Percentiles rank a stretch among this genome's conserved stretches.
These are phyloP conservation scores for Lissocephala sabroskyi DNA, from an alignment of 2,888 invertebrate genomes.

Conservation along the genomic window DNA sequence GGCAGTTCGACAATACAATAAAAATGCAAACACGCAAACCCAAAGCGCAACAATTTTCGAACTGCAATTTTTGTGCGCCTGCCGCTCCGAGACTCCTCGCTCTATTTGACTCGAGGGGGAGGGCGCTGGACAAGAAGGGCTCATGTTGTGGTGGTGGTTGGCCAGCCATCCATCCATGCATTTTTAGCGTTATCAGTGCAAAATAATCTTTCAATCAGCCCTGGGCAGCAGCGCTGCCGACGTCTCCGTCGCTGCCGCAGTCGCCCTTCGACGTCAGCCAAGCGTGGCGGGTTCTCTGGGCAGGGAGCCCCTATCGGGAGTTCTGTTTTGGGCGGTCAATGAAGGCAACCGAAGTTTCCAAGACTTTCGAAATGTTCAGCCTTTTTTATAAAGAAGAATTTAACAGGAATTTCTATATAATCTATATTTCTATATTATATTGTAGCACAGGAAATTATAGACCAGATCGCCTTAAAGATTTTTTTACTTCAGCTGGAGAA, in stretches of 20 bases:
- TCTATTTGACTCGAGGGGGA: constrained; percentile 63
- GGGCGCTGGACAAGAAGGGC: too few relatives aligned
- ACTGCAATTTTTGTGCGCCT: constrained; percentile 45
- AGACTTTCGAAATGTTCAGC: too few relatives aligned
- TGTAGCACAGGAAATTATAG: too few relatives aligned
- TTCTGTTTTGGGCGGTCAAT: too few relatives aligned
- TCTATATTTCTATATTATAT: too few relatives aligned
- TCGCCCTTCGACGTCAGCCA: constrained; percentile 35
- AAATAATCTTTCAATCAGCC: constrained; percentile 68
- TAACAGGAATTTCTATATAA: too few relatives aligned
- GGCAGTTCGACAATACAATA: too few relatives aligned
- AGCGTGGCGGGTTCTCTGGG: constrained; percentile 60
- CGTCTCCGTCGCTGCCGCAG: not conserved
- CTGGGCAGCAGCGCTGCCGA: constrained; percentile 31
- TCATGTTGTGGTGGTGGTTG: constrained; percentile 30
- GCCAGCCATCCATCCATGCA: constrained; percentile 48
- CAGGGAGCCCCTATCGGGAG: constrained; percentile 1
- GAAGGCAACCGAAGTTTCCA: too few relatives aligned
- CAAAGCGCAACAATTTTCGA: constrained; percentile 61
- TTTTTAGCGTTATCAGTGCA: constrained; percentile 70
- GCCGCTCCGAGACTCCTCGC: constrained; percentile 34
- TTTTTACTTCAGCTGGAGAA: too few relatives aligned
- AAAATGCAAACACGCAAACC: constrained; percentile 55
- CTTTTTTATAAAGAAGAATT: too few relatives aligned
- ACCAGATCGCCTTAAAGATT: too few relatives aligned